Conservation (phyloP, 1,140 invertebrate genomes). For the Habropoda laboriosa region DNA sequence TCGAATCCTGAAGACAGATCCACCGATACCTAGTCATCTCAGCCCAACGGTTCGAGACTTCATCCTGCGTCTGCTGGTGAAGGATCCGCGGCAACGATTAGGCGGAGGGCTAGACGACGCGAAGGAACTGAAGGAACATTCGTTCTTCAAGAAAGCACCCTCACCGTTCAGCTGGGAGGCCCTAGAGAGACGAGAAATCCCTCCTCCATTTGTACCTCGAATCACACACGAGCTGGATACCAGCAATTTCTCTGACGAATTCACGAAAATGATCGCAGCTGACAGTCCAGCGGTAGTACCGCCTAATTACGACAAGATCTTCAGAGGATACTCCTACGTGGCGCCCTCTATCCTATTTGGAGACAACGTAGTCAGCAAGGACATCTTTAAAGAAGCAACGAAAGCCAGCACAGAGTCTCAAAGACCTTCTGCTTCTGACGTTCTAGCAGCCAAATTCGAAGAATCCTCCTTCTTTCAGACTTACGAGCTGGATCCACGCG, state of each 20-base stretch:
- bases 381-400: constrained; percentile 82
- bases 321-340: constrained; percentile 97
- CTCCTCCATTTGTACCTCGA: constrained; percentile 91
- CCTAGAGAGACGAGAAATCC: constrained; percentile 87
- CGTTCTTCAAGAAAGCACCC: constrained; percentile 87
- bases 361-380: constrained; percentile 91
- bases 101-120: constrained; percentile 92
- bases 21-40: constrained; percentile 90
- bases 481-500: constrained; percentile 88
- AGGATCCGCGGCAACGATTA: constrained; percentile 92
- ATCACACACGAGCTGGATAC: constrained; percentile 94
- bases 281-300: constrained; percentile 96
- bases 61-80: constrained; percentile 90
- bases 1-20: constrained; percentile 92
- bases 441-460: constrained; percentile 80
- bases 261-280: constrained; percentile 93
- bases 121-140: constrained; percentile 92
- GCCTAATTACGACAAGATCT: constrained; percentile 92
- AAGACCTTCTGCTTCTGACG: constrained; percentile 60
- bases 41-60: constrained; percentile 85
- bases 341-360: constrained; percentile 95
- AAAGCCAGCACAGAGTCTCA: constrained; percentile 9
- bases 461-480: constrained; percentile 93
- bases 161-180: constrained; percentile 86
- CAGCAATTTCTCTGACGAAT: constrained; percentile 98